Conservation (phyloP, 2,113 vertebrate species). For the Osmerus eperlanus region DNA sequence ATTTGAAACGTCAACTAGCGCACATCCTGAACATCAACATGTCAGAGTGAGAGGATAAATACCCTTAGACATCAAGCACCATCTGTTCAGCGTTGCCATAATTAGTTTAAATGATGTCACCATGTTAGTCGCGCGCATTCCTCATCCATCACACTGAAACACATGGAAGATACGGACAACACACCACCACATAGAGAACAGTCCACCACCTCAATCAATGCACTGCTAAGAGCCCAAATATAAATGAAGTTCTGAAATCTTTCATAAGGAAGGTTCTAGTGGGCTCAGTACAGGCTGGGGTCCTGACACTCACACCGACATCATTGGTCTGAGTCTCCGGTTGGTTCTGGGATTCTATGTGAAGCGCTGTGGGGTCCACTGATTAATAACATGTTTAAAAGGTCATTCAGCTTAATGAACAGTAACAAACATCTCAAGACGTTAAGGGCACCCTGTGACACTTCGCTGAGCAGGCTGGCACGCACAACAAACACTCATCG, state of each 20-base stretch:
- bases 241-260: background rate
- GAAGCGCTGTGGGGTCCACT: conserved; percentile 1
- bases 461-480: conserved; percentile 5
- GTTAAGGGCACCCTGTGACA: conserved; percentile 9
- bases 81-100: background rate
- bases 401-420: conserved; percentile 23
- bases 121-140: background rate
- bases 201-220: background rate
- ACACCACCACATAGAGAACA: background rate
- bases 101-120: background rate
- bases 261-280: background rate
- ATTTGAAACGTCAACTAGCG: too few relatives aligned
- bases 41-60: background rate
- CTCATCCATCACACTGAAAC: background rate
- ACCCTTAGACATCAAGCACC: conserved; percentile 19
- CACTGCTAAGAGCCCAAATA: background rate
- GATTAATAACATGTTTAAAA: conserved; percentile 19
- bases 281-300: conserved; percentile 1
- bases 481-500: background rate
- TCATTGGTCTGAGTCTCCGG: background rate
- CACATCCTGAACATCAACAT: background rate
- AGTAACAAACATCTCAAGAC: conserved; percentile 11
- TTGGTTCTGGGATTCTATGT: background rate
- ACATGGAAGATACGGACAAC: background rate
- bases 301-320: conserved; percentile 22